Base-by-base conservation (phyloP, 2,797 vertebrate species). In the Oophaga sylvatica region DNA sequence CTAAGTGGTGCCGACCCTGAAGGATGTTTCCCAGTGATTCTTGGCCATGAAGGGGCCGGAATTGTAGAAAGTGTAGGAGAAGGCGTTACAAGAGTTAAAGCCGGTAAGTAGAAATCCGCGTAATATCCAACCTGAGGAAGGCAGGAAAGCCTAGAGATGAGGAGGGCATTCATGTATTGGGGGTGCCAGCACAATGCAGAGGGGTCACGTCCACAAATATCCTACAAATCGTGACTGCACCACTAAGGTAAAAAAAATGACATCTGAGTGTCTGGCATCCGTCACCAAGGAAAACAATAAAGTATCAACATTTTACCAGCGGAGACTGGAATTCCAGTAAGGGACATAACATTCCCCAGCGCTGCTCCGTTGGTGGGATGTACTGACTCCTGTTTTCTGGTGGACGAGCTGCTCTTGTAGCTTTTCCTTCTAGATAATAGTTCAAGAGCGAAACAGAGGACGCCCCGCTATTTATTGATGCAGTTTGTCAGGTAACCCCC, bases 41-140 rank as follows among this genome's bases (percentile, higher is more conserved):
- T 99, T 92, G 98, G 98, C 35, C 98, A 99, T 0, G 98, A 99
- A 92, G 98, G 98, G 10, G 98, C 96, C 1, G 98, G 98, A 12
- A 95, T 95, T 26, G 97, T 99, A 0, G 98, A 99, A 91, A 99
- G 98, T 35, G 95, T 99, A 11, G 98, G 98, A 0, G 96, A 98
- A 90, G 98, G 97, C 65, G 98, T 99, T 89, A 98, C 96, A 78
- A 97, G 95, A 89, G 95, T 99, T 89, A 97, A 97, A 91, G 93
- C 96, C 20, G 98, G 98, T 98, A 92, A 91, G 60, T 85, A 53
- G 2, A 41, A 63, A 65, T 56, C 22, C 5, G 56, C 75, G 0
- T 13, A 7, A 45, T 6, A 41, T 3, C 35, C 57, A n/a, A 56
- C 17, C 26, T 22, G 31, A 35, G 10, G 29, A 17, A 48, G 2